Base-by-base conservation (phyloP, 2,113 vertebrate genomes). In the Bubo blakistoni region DNA sequence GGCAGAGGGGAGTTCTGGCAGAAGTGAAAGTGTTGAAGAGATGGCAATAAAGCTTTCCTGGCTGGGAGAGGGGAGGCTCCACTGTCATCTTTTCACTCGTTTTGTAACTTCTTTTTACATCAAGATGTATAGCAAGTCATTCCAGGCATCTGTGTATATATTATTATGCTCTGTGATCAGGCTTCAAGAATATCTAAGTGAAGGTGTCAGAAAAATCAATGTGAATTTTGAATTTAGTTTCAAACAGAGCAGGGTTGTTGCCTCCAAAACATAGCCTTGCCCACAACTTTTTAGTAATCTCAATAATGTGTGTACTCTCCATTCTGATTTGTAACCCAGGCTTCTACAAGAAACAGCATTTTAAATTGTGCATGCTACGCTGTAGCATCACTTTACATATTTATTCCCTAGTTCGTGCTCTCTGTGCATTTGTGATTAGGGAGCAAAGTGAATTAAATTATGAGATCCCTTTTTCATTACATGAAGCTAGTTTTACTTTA, bases 11-110 rank as follows among this genome's bases (percentile, higher is more conserved):
- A 54, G 27, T 72, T 70, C 88, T 91, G 83, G 80, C 81, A 92
- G n/a, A 46, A 93, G 92, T 57, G 93, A 89, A 96, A 96, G 90
- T 88, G 65, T 52, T 70, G 82, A 67, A 71, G 90, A 76, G 79
- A 73, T 88, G 73, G 85, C 80, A 87, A 34, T 69, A 81, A 74
- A 69, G 73, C 67, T 73, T 80, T 84, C 71, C 80, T 95, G 88
- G 55, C 86, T 81, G 59, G 18, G 52, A 78, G 32, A 74, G 10
- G 17, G 58, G n/a, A 81, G 47, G 36, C 38, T 95, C 3, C 3
- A 67, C 71, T 88, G 32, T 78, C 74, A 16, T 73, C 85, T 82
- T 74, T 27, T 52, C 24, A 6, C 38, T 92, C 0, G 0, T 89
- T 93, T 58, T 47, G 34, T 71, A 80, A 61, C 66, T 40, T 79